Evolutionary conservation across 2,113 vertebrate genomes (phyloP).

Genomic region (Equus quagga): DNA sequence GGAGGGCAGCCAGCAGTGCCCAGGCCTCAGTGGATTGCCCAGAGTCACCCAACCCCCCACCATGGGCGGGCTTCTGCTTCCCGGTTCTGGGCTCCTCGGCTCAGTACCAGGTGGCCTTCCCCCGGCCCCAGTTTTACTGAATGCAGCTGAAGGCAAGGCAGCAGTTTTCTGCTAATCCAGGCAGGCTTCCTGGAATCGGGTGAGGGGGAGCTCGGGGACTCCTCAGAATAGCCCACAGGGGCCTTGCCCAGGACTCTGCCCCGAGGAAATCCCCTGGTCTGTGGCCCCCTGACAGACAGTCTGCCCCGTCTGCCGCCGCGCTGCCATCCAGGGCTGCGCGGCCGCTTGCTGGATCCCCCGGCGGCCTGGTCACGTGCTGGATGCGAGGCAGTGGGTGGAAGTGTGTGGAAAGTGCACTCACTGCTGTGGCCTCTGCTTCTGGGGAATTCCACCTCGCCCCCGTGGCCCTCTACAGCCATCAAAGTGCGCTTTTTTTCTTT

Average conservation of each 20-base stretch:
- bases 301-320: background rate
- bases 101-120: conserved; percentile 44
- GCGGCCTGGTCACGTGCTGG: background rate
- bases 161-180: conserved; percentile 60
- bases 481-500: background rate
- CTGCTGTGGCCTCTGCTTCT: conserved; percentile 7
- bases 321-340: background rate
- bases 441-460: conserved; percentile 64
- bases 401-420: background rate
- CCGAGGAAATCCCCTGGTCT: conserved; percentile 76
- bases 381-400: background rate
- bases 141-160: conserved; percentile 35
- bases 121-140: background rate
- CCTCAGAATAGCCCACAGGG: conserved; percentile 65
- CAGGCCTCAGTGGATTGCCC: background rate
- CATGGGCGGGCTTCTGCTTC: background rate
- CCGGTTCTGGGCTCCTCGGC: background rate
- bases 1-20: background rate
- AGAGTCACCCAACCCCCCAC: background rate
- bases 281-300: background rate
- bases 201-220: background rate
- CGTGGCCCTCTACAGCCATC: background rate
- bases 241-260: conserved; percentile 25
- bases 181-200: conserved; percentile 63
- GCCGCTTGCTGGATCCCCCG: background rate